Percentiles rank a stretch among this genome's conserved stretches.
These are phyloP conservation scores for Rynchops niger DNA, from an alignment of 2,113 vertebrate species.

Conservation along the genomic window DNA sequence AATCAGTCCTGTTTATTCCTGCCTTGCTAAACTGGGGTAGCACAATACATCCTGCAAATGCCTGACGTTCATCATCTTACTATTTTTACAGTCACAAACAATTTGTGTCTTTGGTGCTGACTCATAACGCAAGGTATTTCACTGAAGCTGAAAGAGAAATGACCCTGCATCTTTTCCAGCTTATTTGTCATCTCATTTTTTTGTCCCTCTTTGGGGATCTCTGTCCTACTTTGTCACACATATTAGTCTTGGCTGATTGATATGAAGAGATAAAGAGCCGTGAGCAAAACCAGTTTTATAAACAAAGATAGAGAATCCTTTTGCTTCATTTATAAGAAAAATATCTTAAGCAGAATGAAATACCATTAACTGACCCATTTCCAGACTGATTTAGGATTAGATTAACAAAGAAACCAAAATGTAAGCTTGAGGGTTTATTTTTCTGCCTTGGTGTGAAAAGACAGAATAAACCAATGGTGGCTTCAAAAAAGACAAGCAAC, in stretches of 20 bases:
- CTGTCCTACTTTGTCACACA: constrained; percentile 12
- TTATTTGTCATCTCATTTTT: background rate
- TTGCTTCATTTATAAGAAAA: background rate
- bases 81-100: background rate
- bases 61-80: background rate
- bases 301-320: background rate
- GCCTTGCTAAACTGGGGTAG: background rate
- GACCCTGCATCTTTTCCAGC: background rate
- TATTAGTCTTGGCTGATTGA: constrained; percentile 13
- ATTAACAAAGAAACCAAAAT: background rate
- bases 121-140: constrained; percentile 2
- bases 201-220: background rate
- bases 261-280: constrained; percentile 1
- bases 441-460: background rate
- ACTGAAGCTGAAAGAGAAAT: constrained; percentile 4
- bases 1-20: background rate
- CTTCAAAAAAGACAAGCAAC: background rate
- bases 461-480: background rate
- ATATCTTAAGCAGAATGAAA: background rate
- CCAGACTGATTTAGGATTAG: background rate
- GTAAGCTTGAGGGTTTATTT: background rate
- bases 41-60: background rate
- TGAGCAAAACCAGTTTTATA: background rate
- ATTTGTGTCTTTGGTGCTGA: constrained; percentile 3
- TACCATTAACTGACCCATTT: background rate